Percentiles rank a stretch among this genome's conserved stretches.
These are phyloP conservation scores for Grammomys surdaster DNA, from an alignment of 2,113 vertebrate species.

Conservation along the genomic window DNA sequence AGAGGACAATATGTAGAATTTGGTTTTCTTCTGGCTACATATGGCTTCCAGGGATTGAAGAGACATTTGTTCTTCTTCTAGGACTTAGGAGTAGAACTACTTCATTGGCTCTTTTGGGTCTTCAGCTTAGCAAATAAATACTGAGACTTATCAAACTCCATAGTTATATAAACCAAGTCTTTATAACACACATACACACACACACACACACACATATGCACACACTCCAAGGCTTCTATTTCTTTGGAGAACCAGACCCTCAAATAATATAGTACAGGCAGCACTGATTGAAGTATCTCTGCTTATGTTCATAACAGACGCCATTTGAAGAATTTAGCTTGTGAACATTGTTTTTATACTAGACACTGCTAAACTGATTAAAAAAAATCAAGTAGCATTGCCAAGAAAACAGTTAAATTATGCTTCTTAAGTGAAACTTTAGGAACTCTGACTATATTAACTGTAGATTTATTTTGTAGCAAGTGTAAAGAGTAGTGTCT, in stretches of 20 bases:
- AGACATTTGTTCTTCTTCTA: neutral
- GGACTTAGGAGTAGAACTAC: neutral
- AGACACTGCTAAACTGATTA: neutral
- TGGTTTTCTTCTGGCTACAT: neutral
- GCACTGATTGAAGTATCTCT: neutral
- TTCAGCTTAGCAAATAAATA: neutral
- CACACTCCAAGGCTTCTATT: neutral
- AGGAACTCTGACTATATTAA: conserved; percentile 30
- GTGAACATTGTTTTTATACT: conserved; percentile 35
- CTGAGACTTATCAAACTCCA: neutral
- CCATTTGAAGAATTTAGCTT: conserved; percentile 20
- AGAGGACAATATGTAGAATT: neutral
- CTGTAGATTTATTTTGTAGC: conserved; percentile 26
- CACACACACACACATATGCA: neutral
- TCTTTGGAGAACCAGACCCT: neutral
- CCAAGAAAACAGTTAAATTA: conserved; percentile 39
- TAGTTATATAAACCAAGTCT: neutral
- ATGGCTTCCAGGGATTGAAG: neutral
- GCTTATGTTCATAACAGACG: neutral
- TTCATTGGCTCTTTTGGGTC: neutral
- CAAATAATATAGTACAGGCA: neutral
- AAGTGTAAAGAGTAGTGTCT: neutral
- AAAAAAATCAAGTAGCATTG: neutral
- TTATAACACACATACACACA: neutral
- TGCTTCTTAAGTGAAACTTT: conserved; percentile 44